phyloP scores from a whole-genome alignment of 2,888 invertebrate genomes.

The Pardosa pseudoannulata region DNA sequence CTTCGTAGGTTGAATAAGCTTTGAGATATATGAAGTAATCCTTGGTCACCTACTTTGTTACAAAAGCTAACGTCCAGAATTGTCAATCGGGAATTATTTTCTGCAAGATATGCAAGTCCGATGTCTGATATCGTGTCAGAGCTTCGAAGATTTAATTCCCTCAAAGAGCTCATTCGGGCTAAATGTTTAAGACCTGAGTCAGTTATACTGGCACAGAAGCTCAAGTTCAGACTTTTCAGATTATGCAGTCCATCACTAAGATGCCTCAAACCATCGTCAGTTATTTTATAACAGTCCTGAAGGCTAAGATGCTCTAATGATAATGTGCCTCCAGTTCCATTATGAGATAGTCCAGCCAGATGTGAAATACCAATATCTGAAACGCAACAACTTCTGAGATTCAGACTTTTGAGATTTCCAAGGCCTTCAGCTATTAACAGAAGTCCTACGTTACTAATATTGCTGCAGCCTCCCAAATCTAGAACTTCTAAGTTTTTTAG shows the following conservation, averaged over 20 bases:
- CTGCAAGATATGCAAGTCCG: conserved; percentile 93
- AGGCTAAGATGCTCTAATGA: conserved; percentile 89
- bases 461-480: conserved; percentile 93
- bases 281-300: conserved; percentile 95
- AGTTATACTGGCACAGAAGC: conserved; percentile 96
- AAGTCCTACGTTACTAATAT: conserved; percentile 92
- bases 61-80: conserved; percentile 95
- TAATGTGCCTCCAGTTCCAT: conserved; percentile 79
- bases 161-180: conserved; percentile 88
- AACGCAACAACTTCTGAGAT: conserved; percentile 94
- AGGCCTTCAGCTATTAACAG: conserved; percentile 91
- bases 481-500: conserved; percentile 86
- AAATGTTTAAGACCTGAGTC: conserved; percentile 93
- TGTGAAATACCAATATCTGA: conserved; percentile 93
- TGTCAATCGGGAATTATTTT: conserved; percentile 86
- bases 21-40: conserved; percentile 91
- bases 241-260: conserved; percentile 87
- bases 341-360: conserved; percentile 79
- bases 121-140: conserved; percentile 96
- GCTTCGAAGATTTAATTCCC: conserved; percentile 91
- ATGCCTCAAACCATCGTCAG: conserved; percentile 92
- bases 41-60: conserved; percentile 95
- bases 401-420: conserved; percentile 88
- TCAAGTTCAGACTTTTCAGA: conserved; percentile 91
- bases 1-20: conserved; percentile 89